Base-by-base conservation (phyloP, 2,113 vertebrate species). In the Arothron firmamentum region DNA sequence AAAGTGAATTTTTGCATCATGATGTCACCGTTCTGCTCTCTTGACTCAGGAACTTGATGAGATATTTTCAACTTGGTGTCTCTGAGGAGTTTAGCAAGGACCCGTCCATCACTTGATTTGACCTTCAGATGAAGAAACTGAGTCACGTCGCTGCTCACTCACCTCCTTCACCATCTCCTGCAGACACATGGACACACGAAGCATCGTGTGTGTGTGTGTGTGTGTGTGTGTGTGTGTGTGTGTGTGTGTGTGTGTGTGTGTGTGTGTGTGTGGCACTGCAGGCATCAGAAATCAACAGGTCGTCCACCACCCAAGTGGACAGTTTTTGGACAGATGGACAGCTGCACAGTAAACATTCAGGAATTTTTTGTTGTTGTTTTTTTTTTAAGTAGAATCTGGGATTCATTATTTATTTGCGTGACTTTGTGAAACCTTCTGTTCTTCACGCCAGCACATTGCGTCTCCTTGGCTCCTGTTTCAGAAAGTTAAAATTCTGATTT, bases 241-340 rank as follows among this genome's bases (percentile, higher is more conserved):
- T 25, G 25, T 28, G 25, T 28, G 25, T 28, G 25, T 28, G 25
- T 28, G 25, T 28, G 25, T 28, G 25, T 49, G 61, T 70, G 52
- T 48, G 25, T 28, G 25, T 28, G 25, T 28, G 25, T 28, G 4
- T 28, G 58, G 21, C 21, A 23, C 21, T 23, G 21, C 21, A 23
- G 21, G 21, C 21, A 3, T 23, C 21, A 23, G 70, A 65, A 83
- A 75, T 59, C 79, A 64, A 72, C 77, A 55, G 79, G 85, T 78
- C 56, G 47, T 73, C 77, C 77, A 81, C 88, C 88, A 89, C 89
- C 90, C 90, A 90, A 78, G 87, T 81, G 69, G 78, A 83, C 18
- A 50, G 66, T 73, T 31, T 62, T 70, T 70, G 55, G 41, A 67
- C 51, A 58, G 52, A 62, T n/a, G n/a, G 52, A 65, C 52, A 8